Evolutionary conservation across 2,113 vertebrate genomes (phyloP).

Genomic region (Acanthisitta chloris): DNA sequence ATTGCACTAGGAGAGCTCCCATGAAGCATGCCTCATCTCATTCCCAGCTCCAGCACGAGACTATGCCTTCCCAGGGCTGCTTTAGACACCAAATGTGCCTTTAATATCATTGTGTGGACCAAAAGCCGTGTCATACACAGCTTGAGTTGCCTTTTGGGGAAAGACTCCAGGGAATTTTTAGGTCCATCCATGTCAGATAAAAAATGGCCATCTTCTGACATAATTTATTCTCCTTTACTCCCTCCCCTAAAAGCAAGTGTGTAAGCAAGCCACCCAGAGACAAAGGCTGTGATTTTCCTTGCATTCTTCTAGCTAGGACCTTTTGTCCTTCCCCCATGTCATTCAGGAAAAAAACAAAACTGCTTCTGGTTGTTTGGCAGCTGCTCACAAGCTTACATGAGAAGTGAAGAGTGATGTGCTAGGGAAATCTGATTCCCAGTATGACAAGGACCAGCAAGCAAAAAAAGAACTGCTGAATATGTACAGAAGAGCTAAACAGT

Average conservation of each 20-base stretch:
- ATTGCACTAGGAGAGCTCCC: background rate
- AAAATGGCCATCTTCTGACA: background rate
- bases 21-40: background rate
- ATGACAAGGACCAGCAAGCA: background rate
- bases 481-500: background rate
- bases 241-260: background rate
- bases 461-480: background rate
- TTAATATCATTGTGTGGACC: background rate
- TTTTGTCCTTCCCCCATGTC: background rate
- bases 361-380: constrained; percentile 1
- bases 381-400: background rate
- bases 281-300: background rate
- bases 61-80: background rate
- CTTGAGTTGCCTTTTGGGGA: background rate
- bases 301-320: background rate
- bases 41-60: background rate
- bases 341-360: background rate
- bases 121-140: background rate
- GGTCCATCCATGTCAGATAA: background rate
- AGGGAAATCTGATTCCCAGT: constrained; percentile 33
- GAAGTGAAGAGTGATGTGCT: constrained; percentile 17
- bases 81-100: background rate
- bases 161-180: background rate
- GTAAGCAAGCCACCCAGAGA: background rate
- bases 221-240: background rate